Evolutionary conservation across 2,888 invertebrate genomes (phyloP), one percentile per base, ranked within the genome.

Genomic region (Ariolimax columbianus): DNA sequence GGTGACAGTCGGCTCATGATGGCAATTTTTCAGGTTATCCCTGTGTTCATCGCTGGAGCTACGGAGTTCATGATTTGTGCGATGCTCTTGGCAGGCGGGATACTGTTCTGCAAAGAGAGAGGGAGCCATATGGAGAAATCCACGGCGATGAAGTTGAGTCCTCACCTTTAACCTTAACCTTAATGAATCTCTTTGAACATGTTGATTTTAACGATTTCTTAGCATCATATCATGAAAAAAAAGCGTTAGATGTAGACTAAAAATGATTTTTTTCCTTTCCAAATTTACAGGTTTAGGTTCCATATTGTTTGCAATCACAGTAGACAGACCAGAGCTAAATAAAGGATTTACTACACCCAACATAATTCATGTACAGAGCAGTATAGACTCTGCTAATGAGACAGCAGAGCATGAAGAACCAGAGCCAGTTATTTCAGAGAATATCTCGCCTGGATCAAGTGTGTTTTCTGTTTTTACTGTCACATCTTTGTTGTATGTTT

Each of bases 281-380:
- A 38, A 38, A 38, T 30, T 40, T 63, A 9, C 72, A 87, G 87
- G 97, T 89, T 95, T 99, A 93, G 97, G 96, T 89, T 96, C 97
- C 82, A 97, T 98, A 92, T 95, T 98, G 89, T 99, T 99, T 95
- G 98, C 99, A 38, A 96, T 98, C 93, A 97, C 96, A 92, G 97
- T 98, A 87, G 98, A 98, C 95, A 97, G 97, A 94, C 95, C 96
- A 47, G 97, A 93, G 81, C 88, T 94, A 82, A 93, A 97, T 93
- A 95, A 86, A 66, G 78, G 77, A 14, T 84, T 79, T 30, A 79
- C 70, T 23, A 43, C 80, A 33, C 73, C 66, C 59, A 86, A 84
- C 70, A 59, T 78, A 3, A 66, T 86, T 38, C 86, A 85, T 36
- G 81, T 85, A 2, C 77, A 79, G 38, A 86, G 59, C 81, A 80